Conservation (phyloP, 2,797 vertebrate species). For the Antennarius maculatus region DNA sequence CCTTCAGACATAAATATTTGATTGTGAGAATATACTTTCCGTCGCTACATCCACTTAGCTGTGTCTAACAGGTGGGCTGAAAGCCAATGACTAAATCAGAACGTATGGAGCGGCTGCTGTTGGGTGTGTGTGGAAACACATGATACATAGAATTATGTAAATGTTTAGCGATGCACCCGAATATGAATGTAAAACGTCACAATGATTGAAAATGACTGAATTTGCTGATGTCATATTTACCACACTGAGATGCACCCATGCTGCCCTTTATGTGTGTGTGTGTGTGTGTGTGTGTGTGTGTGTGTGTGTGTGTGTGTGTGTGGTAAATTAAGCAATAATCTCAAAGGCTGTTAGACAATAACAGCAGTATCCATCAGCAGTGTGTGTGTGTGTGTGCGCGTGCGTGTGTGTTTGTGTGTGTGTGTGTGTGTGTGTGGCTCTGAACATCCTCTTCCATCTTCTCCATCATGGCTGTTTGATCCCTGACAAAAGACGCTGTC, state of each 20-base stretch:
- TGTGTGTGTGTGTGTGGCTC: neutral
- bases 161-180: slow-evolving; percentile 32
- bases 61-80: slow-evolving; percentile 40
- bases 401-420: too few species aligned
- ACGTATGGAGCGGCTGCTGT: neutral
- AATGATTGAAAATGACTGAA: slow-evolving; percentile 30
- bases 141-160: slow-evolving; percentile 10
- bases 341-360: slow-evolving; percentile 36
- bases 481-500: slow-evolving; percentile 35
- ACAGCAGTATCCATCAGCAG: slow-evolving; percentile 32
- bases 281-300: slow-evolving; percentile 6
- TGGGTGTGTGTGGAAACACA: neutral
- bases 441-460: slow-evolving; percentile 8
- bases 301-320: slow-evolving; percentile 6
- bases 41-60: slow-evolving; percentile 51
- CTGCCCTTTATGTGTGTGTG: neutral
- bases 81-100: slow-evolving; percentile 28
- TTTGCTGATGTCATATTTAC: neutral
- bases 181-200: slow-evolving; percentile 38
- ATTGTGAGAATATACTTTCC: slow-evolving; percentile 48
- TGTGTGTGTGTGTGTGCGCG: slow-evolving; percentile 2
- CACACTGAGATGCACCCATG: neutral
- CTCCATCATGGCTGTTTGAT: slow-evolving; percentile 37
- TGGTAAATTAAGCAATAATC: slow-evolving; percentile 23
- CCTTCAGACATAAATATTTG: slow-evolving; percentile 62